Evolutionary conservation across 2,113 vertebrate species (phyloP).

Genomic region (Kryptolebias marmoratus): DNA sequence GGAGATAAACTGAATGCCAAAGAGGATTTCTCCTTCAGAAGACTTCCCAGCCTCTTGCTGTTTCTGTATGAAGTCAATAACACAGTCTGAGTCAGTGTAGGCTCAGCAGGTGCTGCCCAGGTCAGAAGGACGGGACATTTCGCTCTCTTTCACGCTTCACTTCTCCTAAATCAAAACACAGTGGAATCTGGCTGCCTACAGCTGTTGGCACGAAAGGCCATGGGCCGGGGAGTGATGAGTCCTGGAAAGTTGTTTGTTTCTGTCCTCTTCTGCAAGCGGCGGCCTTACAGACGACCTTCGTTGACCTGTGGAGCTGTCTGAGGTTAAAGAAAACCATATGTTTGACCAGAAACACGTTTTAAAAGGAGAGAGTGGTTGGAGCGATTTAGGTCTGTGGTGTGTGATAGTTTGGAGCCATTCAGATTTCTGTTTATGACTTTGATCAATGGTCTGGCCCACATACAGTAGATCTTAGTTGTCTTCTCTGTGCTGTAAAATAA

Average conservation of each 20-base stretch:
- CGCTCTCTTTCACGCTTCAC: slow-evolving; percentile 49
- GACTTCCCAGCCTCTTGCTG: not conserved
- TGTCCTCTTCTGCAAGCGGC: slow-evolving; percentile 15
- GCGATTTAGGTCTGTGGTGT: not conserved
- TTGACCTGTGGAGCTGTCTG: not conserved
- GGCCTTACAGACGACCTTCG: not conserved
- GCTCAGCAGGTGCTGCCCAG: slow-evolving; percentile 25
- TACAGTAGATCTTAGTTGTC: not conserved
- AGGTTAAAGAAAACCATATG: slow-evolving; percentile 1
- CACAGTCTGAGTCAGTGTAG: not conserved
- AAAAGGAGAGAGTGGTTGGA: not conserved
- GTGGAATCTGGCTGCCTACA: slow-evolving; percentile 48
- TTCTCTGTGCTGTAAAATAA: slow-evolving; percentile 16
- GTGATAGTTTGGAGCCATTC: slow-evolving; percentile 4
- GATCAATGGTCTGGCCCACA: slow-evolving; percentile 24
- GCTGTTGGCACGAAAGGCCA: slow-evolving; percentile 41
- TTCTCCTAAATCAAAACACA: slow-evolving; percentile 57
- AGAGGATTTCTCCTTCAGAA: not conserved
- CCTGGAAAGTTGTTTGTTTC: slow-evolving; percentile 26
- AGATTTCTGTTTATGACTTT: slow-evolving; percentile 6
- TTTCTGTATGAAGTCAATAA: slow-evolving; percentile 1
- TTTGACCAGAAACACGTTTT: not conserved
- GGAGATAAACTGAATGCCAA: not conserved
- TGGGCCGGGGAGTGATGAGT: slow-evolving; percentile 17
- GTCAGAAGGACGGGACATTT: slow-evolving; percentile 49